phyloP scores from a whole-genome alignment of 1,140 invertebrate species.

The Piezodorus guildinii region DNA sequence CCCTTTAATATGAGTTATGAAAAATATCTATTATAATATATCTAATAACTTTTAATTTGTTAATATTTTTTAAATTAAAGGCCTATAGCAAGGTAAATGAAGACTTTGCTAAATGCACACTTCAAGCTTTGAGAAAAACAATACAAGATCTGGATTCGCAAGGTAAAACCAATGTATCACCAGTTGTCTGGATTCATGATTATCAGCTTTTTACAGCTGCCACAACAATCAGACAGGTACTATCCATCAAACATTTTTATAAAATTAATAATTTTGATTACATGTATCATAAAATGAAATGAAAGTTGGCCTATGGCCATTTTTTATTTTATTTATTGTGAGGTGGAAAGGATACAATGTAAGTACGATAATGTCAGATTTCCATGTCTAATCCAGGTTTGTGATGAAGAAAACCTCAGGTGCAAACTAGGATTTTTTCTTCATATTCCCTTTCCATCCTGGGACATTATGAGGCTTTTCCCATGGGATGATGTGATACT shows the following conservation, averaged over 20 bases:
- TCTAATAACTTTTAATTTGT: too few relatives aligned
- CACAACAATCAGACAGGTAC: conserved; percentile 70
- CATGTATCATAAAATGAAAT: neutral
- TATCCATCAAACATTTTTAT: neutral
- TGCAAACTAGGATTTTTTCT: conserved; percentile 81
- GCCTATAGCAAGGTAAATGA: conserved; percentile 72
- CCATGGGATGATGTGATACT: conserved; percentile 85
- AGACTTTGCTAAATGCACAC: conserved; percentile 66
- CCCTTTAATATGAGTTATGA: neutral
- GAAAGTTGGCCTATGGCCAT: neutral
- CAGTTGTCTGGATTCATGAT: conserved; percentile 85
- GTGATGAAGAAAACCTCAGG: conserved; percentile 64
- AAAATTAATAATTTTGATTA: neutral
- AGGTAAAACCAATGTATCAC: conserved; percentile 33
- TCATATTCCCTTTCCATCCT: conserved; percentile 85
- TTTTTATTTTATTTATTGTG: neutral
- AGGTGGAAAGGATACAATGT: neutral
- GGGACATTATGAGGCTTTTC: conserved; percentile 81
- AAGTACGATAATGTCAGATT: conserved; percentile 2
- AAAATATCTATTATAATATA: neutral
- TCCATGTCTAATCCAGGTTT: conserved; percentile 38
- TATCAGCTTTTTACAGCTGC: conserved; percentile 83
- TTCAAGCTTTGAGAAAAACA: conserved; percentile 53
- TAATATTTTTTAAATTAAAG: conserved; percentile 26
- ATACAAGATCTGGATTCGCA: conserved; percentile 44